Evolutionary conservation across 2,797 vertebrate species (phyloP).

Genomic region (Enoplosus armatus): DNA sequence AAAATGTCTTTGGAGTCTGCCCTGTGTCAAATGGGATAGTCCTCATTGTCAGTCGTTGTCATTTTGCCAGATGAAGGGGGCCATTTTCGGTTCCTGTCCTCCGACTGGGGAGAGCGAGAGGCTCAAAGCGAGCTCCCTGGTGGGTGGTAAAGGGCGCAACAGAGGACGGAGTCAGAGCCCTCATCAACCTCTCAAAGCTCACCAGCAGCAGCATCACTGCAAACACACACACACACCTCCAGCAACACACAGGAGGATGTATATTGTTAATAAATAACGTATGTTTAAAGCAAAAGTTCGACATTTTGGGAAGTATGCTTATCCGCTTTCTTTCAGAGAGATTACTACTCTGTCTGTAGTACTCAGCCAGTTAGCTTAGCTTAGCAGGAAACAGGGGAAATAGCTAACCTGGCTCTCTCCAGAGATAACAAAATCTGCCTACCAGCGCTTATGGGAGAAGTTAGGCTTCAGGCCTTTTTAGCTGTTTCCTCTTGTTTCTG

Average conservation of each 20-base stretch:
- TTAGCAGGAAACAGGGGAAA: background rate
- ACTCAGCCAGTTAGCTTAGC: too few relatives aligned
- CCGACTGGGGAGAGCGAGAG: slow-evolving; percentile 37
- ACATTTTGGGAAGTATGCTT: too few relatives aligned
- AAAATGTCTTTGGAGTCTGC: slow-evolving; percentile 66
- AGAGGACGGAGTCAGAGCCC: slow-evolving; percentile 45
- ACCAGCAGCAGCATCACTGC: slow-evolving; percentile 1
- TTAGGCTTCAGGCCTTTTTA: too few relatives aligned
- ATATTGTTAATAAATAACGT: background rate
- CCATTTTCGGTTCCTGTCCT: slow-evolving; percentile 43
- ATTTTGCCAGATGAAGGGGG: slow-evolving; percentile 59
- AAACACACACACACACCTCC: background rate
- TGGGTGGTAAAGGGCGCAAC: slow-evolving; percentile 59
- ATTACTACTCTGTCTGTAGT: background rate
- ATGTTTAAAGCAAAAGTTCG: background rate
- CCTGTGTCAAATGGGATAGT: slow-evolving; percentile 60
- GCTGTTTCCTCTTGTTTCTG: background rate
- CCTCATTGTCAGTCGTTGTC: slow-evolving; percentile 59
- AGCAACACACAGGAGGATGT: background rate
- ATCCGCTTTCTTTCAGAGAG: background rate
- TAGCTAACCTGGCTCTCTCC: background rate
- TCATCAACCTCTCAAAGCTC: slow-evolving; percentile 17
- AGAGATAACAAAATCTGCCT: background rate
- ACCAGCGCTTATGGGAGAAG: too few relatives aligned
- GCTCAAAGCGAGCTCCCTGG: slow-evolving; percentile 69